Evolutionary conservation across 2,113 vertebrate species (phyloP), one percentile per base, ranked within the genome.

Genomic region (Peromyscus leucopus): DNA sequence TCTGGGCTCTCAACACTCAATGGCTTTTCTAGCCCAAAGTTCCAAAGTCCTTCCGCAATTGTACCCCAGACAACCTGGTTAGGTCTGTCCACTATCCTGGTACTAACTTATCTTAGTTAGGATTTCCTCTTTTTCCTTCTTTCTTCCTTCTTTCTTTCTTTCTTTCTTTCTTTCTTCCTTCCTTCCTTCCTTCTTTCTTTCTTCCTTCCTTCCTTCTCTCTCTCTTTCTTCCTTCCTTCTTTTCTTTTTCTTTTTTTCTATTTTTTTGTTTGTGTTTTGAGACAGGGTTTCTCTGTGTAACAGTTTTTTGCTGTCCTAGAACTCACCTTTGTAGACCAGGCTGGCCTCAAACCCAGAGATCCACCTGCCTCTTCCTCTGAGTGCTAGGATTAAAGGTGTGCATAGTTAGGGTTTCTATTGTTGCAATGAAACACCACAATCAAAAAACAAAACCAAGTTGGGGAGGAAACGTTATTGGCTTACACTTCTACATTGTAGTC

Each of bases 121-220:
- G 61, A 22, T 63, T 63, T 63, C 61, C 59, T 19, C n/a, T 59
- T 59, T 51, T 51, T 51, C 9, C 51, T 1, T 11, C 51, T 51
- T 51, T 51, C 51, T 11, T 51, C 1, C 51, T 51, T 51, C 48
- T 9, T 51, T 8, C 48, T 9, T 51, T 51, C 48, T 9, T 51
- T 8, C 48, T 9, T 51, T 51, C 48, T 9, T 51, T 8, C 48
- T 51, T 9, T 8, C 48, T 51, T 9, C 1, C 48, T 51, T 51
- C 1, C 48, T 51, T 51, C 7, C 48, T 51, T 51, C 7, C 42
- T 42, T 42, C 3, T 4, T 42, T 42, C 3, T 4, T 42, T 42
- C 3, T 4, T 42, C 3, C 3, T 4, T 42, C 3, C 3, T 4
- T 42, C 3, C 3, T 4, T 42, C 3, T 42, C 42, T 61, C n/a